phyloP scores from a whole-genome alignment of 2,797 vertebrate species.

The Peromyscus aztecus region DNA sequence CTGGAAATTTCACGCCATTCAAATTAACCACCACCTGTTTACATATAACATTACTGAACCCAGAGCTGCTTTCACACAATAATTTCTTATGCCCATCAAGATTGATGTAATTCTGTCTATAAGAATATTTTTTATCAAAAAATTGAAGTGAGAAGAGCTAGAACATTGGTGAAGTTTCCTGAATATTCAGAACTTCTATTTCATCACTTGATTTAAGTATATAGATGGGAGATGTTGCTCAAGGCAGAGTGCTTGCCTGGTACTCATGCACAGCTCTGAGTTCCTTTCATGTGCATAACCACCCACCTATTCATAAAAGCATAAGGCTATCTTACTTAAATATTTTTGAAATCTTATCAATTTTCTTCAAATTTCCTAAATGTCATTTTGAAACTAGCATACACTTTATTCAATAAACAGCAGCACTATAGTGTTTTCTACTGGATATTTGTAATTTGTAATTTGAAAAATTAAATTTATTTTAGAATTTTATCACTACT shows the following conservation, averaged over 20 bases:
- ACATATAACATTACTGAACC: slow-evolving; percentile 2
- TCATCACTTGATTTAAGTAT: background rate
- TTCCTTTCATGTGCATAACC: background rate
- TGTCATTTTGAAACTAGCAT: background rate
- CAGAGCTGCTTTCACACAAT: background rate
- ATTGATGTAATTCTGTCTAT: background rate
- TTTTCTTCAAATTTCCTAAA: background rate
- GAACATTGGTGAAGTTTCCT: background rate
- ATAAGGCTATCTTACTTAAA: background rate
- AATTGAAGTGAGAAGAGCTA: background rate
- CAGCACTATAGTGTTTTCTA: background rate
- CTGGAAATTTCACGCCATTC: background rate
- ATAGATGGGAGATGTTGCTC: background rate
- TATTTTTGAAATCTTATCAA: background rate
- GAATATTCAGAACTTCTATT: background rate
- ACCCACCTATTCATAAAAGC: background rate
- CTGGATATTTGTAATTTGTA: background rate
- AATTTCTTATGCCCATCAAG: background rate
- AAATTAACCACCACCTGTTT: slow-evolving; percentile 14
- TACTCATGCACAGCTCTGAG: background rate
- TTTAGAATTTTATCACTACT: background rate
- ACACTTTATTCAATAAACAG: background rate
- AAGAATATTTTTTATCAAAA: background rate
- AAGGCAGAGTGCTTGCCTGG: rapidly evolving
- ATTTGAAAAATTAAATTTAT: background rate